These are phyloP conservation scores for Julus scanicus DNA, from an alignment of 2,888 invertebrate species.

Conservation along the genomic window DNA sequence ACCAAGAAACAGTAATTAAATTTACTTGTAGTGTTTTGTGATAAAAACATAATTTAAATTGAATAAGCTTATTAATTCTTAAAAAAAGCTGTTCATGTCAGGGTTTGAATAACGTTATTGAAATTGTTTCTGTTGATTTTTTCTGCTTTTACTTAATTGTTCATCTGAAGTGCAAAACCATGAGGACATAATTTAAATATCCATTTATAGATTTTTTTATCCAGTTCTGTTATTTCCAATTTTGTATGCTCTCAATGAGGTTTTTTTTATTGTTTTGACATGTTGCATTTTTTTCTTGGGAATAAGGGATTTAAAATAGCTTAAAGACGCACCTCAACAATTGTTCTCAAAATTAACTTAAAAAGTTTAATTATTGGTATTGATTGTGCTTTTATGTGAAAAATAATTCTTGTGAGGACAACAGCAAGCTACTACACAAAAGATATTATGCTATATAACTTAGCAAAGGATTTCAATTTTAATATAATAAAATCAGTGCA, in stretches of 20 bases:
- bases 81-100: not conserved
- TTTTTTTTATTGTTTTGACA: not conserved
- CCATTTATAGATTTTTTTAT: slow-evolving; percentile 16
- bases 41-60: not conserved
- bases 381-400: not conserved
- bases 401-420: not conserved
- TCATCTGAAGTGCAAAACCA: not conserved
- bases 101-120: not conserved
- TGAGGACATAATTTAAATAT: slow-evolving; percentile 14
- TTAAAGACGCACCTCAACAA: not conserved
- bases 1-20: not conserved
- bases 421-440: not conserved
- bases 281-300: not conserved
- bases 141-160: not conserved
- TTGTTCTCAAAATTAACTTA: not conserved
- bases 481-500: slow-evolving; percentile 4
- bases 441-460: not conserved
- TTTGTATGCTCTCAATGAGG: not conserved
- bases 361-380: not conserved
- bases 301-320: not conserved
- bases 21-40: not conserved
- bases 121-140: not conserved
- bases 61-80: not conserved
- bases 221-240: slow-evolving; percentile 2
- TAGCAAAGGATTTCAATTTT: not conserved